Base-by-base conservation (phyloP, 2,113 vertebrate species). In the Lagopus muta region DNA sequence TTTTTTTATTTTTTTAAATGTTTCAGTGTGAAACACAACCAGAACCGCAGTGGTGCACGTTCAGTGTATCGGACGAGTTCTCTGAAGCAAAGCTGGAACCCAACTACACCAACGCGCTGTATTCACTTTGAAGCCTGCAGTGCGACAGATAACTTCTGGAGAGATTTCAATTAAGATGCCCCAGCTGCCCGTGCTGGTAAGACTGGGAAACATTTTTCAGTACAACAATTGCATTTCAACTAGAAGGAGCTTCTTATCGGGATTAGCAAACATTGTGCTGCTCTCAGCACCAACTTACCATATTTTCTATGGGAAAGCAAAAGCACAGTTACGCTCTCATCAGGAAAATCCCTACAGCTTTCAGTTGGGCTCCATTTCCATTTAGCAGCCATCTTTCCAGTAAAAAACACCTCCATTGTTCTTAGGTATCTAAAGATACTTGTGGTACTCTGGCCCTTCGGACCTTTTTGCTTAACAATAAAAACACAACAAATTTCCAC, bases 231-330 rank as follows among this genome's bases (percentile, higher is more conserved):
- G 28, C 15, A 8, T 79, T 79, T 82, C 65, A 75, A 82, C 5
- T 43, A 85, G 71, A 60, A 66, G 34, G 43, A 90, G 65, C 52
- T 32, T 32, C 7, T 17, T 21, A 85, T 25, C 32, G 28, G 47
- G 57, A 45, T 47, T 8, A 55, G 61, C 1, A 2, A 58, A 8
- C 52, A 54, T 38, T 58, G 36, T 0, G 4, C 30, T 38, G 69
- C n/a, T 34, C 47, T 58, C 77, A 30, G 8, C 22, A 70, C 22
- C 3, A 2, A 58, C 47, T 24, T 24, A 28, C 12, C 24, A 8
- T 0, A 24, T 0, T 0, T 17, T 43, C 57, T 15, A 48, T 36
- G 55, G 43, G 15, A 50, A 89, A 77, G 22, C 1, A 57, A 80
- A 58, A 71, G 18, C 19, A 28, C 32, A 54, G 18, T 0, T 32